phyloP scores from a whole-genome alignment of 1,140 invertebrate genomes.

The Hyles euphorbiae region DNA sequence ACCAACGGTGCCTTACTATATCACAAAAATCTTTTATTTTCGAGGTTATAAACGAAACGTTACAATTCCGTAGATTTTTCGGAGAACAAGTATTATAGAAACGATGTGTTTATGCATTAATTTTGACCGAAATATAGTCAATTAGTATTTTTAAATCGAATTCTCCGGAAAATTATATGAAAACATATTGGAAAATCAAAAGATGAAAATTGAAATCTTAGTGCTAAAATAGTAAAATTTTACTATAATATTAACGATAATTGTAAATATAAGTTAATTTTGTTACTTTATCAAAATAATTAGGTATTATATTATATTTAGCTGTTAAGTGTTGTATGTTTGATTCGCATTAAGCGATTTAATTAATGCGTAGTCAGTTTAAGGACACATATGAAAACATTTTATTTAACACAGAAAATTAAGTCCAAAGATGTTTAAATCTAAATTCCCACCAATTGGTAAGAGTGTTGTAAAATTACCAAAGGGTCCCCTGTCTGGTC shows the following conservation, averaged over 20 bases:
- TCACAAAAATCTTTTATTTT: conserved; percentile 3
- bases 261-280: conserved; percentile 75
- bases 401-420: conserved; percentile 43
- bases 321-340: conserved; percentile 73
- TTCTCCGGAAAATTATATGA: conserved; percentile 30
- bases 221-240: conserved; percentile 67
- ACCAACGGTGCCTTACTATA: conserved; percentile 30
- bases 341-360: conserved; percentile 69
- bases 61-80: conserved; percentile 6
- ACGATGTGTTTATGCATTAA: not conserved
- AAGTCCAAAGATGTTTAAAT: conserved; percentile 67
- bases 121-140: conserved; percentile 4
- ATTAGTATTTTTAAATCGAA: conserved; percentile 9
- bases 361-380: conserved; percentile 63
- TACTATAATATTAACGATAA: conserved; percentile 68
- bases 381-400: conserved; percentile 56
- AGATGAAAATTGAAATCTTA: conserved; percentile 35
- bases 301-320: conserved; percentile 73
- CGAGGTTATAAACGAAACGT: conserved; percentile 1
- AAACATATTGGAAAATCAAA: conserved; percentile 9
- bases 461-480: conserved; percentile 53
- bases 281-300: conserved; percentile 74
- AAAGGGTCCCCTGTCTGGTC: conserved; percentile 38
- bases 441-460: conserved; percentile 66
- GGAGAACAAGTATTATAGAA: conserved; percentile 7